Percentiles rank a stretch among this genome's conserved stretches.
Conservation (phyloP, 2,113 vertebrate genomes). For the Macaca fascicularis region T2T-MFA8v1.1 NC_088390.1:89291001-89291500, state of each 20-base stretch:
- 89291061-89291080: fast-evolving
- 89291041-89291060: neutral
- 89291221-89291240: neutral
- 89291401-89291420: neutral
- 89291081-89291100: neutral
- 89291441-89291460: neutral
- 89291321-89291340: neutral
- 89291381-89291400: no score
- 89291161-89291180: neutral
- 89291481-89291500: fast-evolving
- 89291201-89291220: neutral
- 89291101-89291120: neutral
- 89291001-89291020: neutral
- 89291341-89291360: fast-evolving
- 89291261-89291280: neutral
- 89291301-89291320: neutral
- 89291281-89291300: neutral
- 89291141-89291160: neutral
- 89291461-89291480: no score
- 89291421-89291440: neutral
- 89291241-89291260: neutral
- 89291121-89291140: neutral
- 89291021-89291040: neutral
- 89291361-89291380: fast-evolving
- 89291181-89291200: neutral